Conservation (phyloP, 1,140 invertebrate genomes). For the Acromyrmex echinatior region DNA sequence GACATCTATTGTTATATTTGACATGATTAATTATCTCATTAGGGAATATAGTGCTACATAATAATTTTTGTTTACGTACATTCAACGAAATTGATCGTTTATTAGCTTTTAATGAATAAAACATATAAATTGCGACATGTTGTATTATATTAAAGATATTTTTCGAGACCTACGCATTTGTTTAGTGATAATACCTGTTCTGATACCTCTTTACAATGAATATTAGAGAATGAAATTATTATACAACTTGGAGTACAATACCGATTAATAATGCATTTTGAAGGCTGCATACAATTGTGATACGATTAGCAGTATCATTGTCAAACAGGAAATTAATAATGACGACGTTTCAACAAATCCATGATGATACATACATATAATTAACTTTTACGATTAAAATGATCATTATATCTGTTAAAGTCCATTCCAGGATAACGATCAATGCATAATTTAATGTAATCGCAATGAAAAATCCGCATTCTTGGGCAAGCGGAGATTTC, state of each 20-base stretch:
- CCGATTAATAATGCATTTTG: slow-evolving; percentile 44
- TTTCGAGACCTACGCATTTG: neutral
- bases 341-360: neutral
- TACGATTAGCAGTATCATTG: slow-evolving; percentile 44
- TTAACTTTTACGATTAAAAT: slow-evolving; percentile 40
- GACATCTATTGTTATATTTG: slow-evolving; percentile 46
- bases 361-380: slow-evolving; percentile 1
- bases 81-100: slow-evolving; percentile 33
- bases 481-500: neutral
- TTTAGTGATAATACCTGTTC: neutral
- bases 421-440: neutral
- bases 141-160: slow-evolving; percentile 31
- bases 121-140: neutral
- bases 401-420: neutral
- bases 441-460: neutral
- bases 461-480: slow-evolving; percentile 9
- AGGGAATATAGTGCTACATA: neutral
- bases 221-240: slow-evolving; percentile 22
- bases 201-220: neutral
- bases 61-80: slow-evolving; percentile 44
- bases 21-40: slow-evolving; percentile 60
- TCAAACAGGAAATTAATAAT: slow-evolving; percentile 52
- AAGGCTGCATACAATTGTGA: neutral
- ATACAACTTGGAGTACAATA: slow-evolving; percentile 12
- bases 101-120: neutral